phyloP scores from a whole-genome alignment of 1,140 invertebrate species.

The Himalopsyche phryganea region DNA sequence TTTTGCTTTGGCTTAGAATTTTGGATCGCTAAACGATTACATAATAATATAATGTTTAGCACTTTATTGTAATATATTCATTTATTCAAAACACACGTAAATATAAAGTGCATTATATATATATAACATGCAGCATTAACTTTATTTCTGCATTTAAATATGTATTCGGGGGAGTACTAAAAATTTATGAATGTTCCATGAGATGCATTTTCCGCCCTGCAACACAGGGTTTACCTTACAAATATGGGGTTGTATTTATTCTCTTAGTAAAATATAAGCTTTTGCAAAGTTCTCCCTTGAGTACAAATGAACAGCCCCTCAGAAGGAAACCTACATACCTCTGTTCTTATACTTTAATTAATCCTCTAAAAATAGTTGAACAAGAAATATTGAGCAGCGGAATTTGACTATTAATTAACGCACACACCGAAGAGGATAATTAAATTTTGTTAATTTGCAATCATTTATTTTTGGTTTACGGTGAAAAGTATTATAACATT shows the following conservation, averaged over 20 bases:
- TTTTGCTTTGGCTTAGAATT: too few relatives aligned
- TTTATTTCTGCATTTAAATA: too few relatives aligned
- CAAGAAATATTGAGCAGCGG: constrained; percentile 25
- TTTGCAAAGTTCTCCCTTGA: constrained; percentile 15
- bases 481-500: too few relatives aligned
- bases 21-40: too few relatives aligned
- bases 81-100: too few relatives aligned
- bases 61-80: too few relatives aligned
- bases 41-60: too few relatives aligned
- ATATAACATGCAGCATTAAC: too few relatives aligned
- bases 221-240: not conserved
- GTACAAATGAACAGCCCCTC: constrained; percentile 19
- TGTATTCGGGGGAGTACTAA: too few relatives aligned
- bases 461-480: too few relatives aligned
- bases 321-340: constrained; percentile 4
- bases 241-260: not conserved
- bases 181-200: not conserved
- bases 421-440: constrained; percentile 7
- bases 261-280: not conserved
- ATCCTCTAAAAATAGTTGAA: constrained; percentile 31
- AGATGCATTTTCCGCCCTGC: not conserved
- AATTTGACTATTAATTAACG: constrained; percentile 14
- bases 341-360: constrained; percentile 28
- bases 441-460: too few relatives aligned
- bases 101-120: too few relatives aligned